A percentile compares a stretch with the other conserved stretches of the same genome.
phyloP scores from a whole-genome alignment of 2,113 vertebrate species.

The Percina caprodes region DNA sequence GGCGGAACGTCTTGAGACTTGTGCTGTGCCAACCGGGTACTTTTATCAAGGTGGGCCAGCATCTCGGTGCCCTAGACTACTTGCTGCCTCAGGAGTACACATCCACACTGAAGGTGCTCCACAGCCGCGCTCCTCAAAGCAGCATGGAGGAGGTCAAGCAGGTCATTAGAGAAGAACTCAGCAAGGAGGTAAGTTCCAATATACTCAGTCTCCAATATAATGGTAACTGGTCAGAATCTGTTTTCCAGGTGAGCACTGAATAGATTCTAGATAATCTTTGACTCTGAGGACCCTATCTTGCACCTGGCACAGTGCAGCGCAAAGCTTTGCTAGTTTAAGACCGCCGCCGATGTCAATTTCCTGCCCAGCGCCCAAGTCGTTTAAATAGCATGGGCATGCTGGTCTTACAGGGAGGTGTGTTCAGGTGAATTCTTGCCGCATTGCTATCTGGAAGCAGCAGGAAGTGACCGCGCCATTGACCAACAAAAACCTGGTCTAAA shows the following conservation, averaged over 20 bases:
- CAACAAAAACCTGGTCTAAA: too few relatives aligned
- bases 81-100: conserved; percentile 96
- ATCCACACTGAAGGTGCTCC: conserved; percentile 92
- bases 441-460: too few relatives aligned
- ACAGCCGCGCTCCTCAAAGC: conserved; percentile 94
- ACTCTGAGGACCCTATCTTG: background rate
- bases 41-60: conserved; percentile 98
- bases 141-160: conserved; percentile 90
- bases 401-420: too few relatives aligned
- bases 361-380: too few relatives aligned
- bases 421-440: too few relatives aligned
- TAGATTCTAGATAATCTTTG: background rate
- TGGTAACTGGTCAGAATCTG: background rate
- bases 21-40: conserved; percentile 97
- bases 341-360: too few relatives aligned
- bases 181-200: conserved; percentile 88
- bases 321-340: too few relatives aligned
- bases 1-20: conserved; percentile 91
- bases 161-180: conserved; percentile 94
- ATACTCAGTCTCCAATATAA: background rate
- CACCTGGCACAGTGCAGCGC: too few relatives aligned
- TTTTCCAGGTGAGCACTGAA: background rate
- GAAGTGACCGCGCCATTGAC: too few relatives aligned
- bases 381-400: too few relatives aligned
- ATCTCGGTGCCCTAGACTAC: conserved; percentile 95